Base-by-base conservation (phyloP, 2,888 invertebrate species). In the Rhodophaea formosa region DNA sequence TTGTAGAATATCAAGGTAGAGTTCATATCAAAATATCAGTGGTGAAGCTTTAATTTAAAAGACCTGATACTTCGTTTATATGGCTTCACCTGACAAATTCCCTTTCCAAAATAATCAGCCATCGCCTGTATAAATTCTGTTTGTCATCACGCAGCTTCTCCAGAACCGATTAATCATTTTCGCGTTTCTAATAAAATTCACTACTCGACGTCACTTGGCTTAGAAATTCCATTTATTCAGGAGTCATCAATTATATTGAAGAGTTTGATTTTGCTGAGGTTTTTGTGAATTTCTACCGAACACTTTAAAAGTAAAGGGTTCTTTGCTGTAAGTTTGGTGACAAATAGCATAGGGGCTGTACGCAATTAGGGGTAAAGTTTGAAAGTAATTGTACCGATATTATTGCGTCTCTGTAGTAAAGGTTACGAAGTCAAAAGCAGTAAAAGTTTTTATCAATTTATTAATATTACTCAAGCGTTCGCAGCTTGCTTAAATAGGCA, bases 201-300 rank as follows among this genome's bases (percentile, higher is more conserved):
- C 72, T 71, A 71, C 66, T 71, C 62, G 65, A 68, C 70, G 61
- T 68, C 65, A 63, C 68, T 65, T 59, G 61, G 64, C 57, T 56
- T 53, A 60, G 58, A 69, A 76, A 76, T 66, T 75, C 73, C 71
- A 77, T 75, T 76, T 75, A 74, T 75, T 76, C 73, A 69, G 77
- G 74, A 77, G 75, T 78, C 76, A 78, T 77, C 79, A 76, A 75
- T 79, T 79, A 78, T 77, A 80, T 79, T 77, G 76, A 70, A 71
- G 47, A 15, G 71, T 72, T 63, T 68, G 68, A 71, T 70, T 72
- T 65, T 60, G 66, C 67, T 71, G 66, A 65, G 58, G 53, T 45
- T 58, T 52, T 54, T 62, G n/a, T n/a, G n/a, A n/a, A n/a, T n/a
- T n/a, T n/a, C n/a, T n/a, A n/a, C n/a, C n/a, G n/a, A n/a, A n/a